Evolutionary conservation across 2,888 invertebrate species (phyloP), one percentile per base, ranked within the genome.

Genomic region (Rotaria macrura): DNA sequence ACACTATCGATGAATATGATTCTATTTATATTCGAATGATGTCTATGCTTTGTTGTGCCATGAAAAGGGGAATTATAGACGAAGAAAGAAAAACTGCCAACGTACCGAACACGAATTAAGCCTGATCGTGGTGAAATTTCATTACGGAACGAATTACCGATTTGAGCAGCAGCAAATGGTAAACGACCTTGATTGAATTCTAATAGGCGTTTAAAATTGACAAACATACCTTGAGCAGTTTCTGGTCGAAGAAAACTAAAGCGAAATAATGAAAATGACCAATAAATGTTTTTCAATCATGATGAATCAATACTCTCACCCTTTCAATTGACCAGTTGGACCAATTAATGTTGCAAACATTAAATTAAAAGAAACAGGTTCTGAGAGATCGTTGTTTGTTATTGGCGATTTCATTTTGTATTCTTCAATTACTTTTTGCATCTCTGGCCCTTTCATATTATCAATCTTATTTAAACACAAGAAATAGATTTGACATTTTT

Each of bases 341-440:
- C 99, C 99, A 89, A 99, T 99, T 90, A 95, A 95, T 0, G 97
- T 98, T 86, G 94, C 95, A 92, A 99, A 99, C 99, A 99, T 99
- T 43, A 99, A 93, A 91, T 99, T 99, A 90, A 99, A 99, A 89
- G 98, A 96, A 88, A 98, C 94, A 0, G 99, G 97, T 88, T 97
- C 96, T 0, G 95, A 90, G 23, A 99, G 92, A 86, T 97, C 95
- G 92, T 98, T 99, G 86, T 95, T 95, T 88, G 96, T 96, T 38
- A 95, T 92, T 0, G 99, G 99, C 3, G 97, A 96, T 89, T 96
- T 97, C 93, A 99, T 97, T 87, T 94, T 93, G 90, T 94, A 98
- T 89, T 95, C 94, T 87, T 93, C 92, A 91, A 99, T 93, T n/a
- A 96, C 92, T 17, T 92, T 93, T 84, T 93, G 93, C 95, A 98